phyloP scores from a whole-genome alignment of 2,797 vertebrate genomes.

The Phaenicophaeus curvirostris region DNA sequence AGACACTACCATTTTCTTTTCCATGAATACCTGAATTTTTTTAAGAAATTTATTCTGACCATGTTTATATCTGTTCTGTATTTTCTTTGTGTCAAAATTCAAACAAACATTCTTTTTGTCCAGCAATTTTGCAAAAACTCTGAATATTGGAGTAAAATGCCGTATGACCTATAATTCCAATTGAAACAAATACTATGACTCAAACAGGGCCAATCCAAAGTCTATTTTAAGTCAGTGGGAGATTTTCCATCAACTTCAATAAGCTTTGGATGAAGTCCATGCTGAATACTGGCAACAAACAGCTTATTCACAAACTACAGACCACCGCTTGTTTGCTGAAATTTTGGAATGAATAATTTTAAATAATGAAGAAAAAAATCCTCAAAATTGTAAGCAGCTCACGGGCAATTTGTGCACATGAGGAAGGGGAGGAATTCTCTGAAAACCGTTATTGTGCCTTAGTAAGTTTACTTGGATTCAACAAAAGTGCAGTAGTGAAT shows the following conservation, averaged over 20 bases:
- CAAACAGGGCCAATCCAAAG: conserved; percentile 39
- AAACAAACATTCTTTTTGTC: conserved; percentile 60
- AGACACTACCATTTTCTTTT: conserved; percentile 42
- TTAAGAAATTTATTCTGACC: conserved; percentile 8
- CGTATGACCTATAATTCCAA: conserved; percentile 59
- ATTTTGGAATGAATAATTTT: conserved; percentile 61
- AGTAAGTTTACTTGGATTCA: background rate
- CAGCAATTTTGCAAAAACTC: conserved; percentile 27
- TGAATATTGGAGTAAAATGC: conserved; percentile 53
- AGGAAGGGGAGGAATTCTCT: background rate
- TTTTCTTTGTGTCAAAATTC: conserved; percentile 57
- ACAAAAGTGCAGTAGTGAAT: background rate
- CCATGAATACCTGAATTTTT: background rate
- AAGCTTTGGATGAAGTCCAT: conserved; percentile 57
- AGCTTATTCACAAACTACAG: conserved; percentile 64
- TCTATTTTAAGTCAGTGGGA: conserved; percentile 55
- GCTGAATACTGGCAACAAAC: conserved; percentile 41
- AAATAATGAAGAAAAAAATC: conserved; percentile 55
- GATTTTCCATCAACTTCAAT: conserved; percentile 62
- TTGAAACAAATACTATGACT: conserved; percentile 34
- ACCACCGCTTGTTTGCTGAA: conserved; percentile 60
- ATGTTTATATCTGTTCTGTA: conserved; percentile 33
- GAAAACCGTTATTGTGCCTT: background rate
- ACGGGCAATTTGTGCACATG: background rate
- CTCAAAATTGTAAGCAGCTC: conserved; percentile 29